A percentile compares a stretch with the other conserved stretches of the same genome.
Evolutionary conservation across 2,888 invertebrate species (phyloP).

Genomic region (Hermaeophaga mercurialis): DNA sequence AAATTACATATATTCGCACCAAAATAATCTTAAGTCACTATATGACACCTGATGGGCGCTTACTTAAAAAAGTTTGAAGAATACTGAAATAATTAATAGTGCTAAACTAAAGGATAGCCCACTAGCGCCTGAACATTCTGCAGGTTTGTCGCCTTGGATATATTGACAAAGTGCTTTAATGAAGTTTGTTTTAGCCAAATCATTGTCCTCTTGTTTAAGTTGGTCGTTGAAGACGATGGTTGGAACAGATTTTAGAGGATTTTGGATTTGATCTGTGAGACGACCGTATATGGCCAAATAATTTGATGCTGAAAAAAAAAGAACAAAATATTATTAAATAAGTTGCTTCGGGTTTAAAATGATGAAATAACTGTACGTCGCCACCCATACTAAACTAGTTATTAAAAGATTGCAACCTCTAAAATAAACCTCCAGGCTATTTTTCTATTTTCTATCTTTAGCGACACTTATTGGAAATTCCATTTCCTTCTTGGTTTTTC

Average conservation of each 20-base stretch:
- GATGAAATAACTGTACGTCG: too few relatives aligned
- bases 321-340: background rate
- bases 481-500: too few relatives aligned
- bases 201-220: constrained; percentile 63
- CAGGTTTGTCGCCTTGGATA: constrained; percentile 47
- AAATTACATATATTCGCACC: too few relatives aligned
- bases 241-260: constrained; percentile 68
- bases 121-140: constrained; percentile 43
- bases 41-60: background rate
- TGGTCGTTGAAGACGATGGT: constrained; percentile 70
- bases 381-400: too few relatives aligned
- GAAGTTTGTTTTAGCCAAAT: constrained; percentile 64
- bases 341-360: too few relatives aligned
- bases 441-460: too few relatives aligned
- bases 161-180: constrained; percentile 63
- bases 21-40: background rate
- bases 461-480: too few relatives aligned
- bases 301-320: constrained; percentile 47
- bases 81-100: constrained; percentile 1
- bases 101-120: background rate
- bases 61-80: constrained; percentile 9
- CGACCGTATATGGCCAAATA: constrained; percentile 63
- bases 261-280: constrained; percentile 61
- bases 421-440: too few relatives aligned
- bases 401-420: too few relatives aligned